Evolutionary conservation across 2,888 invertebrate species (phyloP).

Genomic region (Lasioglossum villosulum): DNA sequence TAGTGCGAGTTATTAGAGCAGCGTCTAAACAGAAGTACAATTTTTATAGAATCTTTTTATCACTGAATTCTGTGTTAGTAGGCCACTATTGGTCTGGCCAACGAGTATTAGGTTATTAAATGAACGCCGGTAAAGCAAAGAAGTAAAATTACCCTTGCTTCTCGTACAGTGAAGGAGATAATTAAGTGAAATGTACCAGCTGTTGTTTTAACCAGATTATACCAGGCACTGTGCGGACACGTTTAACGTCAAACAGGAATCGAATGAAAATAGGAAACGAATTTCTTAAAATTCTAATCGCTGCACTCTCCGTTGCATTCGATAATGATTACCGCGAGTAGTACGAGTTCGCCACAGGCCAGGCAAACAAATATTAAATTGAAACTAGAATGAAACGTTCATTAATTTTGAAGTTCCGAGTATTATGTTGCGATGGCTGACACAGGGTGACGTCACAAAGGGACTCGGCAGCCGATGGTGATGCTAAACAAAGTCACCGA

Average conservation of each 20-base stretch:
- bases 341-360: not conserved
- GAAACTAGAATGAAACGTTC: not conserved
- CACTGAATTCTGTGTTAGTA: not conserved
- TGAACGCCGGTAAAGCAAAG: not conserved
- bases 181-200: not conserved
- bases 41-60: not conserved
- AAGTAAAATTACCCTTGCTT: not conserved
- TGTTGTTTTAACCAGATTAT: not conserved
- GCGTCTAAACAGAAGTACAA: too few relatives aligned
- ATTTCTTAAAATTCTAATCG: not conserved
- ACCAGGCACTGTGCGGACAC: not conserved
- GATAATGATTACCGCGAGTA: not conserved
- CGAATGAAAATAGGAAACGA: not conserved
- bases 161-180: not conserved
- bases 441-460: not conserved
- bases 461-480: not conserved
- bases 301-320: not conserved
- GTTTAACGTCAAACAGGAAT: not conserved
- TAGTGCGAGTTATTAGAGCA: not conserved
- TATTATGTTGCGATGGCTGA: not conserved
- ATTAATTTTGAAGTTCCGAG: not conserved
- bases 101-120: not conserved
- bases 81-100: too few relatives aligned
- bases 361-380: not conserved
- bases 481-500: conserved; percentile 5